These are phyloP conservation scores for Piprites chloris DNA, from an alignment of 2,113 vertebrate genomes.

Conservation along the genomic window DNA sequence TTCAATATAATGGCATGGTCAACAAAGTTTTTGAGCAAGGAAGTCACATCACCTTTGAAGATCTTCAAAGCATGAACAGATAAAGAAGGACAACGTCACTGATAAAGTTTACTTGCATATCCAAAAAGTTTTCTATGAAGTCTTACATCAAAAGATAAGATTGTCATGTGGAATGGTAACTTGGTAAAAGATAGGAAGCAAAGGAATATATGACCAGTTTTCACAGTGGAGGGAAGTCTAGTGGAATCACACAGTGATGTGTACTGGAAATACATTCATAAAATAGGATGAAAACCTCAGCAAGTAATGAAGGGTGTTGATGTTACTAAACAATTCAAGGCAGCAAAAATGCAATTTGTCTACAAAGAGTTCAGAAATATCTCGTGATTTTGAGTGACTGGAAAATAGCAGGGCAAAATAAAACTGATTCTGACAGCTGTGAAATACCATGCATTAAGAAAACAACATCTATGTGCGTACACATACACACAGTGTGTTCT, in stretches of 20 bases:
- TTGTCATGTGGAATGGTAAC: not conserved
- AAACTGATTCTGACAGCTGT: not conserved
- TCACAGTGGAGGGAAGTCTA: not conserved
- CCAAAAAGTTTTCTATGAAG: not conserved
- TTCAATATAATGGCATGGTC: not conserved
- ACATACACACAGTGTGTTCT: not conserved
- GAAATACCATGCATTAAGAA: not conserved
- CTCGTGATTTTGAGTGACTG: not conserved
- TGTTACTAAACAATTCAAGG: constrained; percentile 32
- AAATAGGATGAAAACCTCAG: not conserved
- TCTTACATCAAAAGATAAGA: not conserved
- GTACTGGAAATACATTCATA: not conserved
- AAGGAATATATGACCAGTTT: not conserved
- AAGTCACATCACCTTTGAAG: not conserved
- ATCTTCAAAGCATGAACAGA: not conserved
- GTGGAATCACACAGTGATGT: not conserved
- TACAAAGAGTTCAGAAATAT: not conserved
- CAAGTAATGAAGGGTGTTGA: constrained; percentile 5
- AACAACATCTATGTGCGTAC: not conserved
- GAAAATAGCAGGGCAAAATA: not conserved
- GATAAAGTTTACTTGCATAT: not conserved
- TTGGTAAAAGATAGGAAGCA: not conserved
- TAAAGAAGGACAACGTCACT: not conserved
- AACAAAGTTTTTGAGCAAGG: not conserved
- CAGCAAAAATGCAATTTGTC: constrained; percentile 18